These are phyloP conservation scores for Artibeus jamaicensis DNA, from an alignment of 2,797 vertebrate species.

Conservation along the genomic window DNA sequence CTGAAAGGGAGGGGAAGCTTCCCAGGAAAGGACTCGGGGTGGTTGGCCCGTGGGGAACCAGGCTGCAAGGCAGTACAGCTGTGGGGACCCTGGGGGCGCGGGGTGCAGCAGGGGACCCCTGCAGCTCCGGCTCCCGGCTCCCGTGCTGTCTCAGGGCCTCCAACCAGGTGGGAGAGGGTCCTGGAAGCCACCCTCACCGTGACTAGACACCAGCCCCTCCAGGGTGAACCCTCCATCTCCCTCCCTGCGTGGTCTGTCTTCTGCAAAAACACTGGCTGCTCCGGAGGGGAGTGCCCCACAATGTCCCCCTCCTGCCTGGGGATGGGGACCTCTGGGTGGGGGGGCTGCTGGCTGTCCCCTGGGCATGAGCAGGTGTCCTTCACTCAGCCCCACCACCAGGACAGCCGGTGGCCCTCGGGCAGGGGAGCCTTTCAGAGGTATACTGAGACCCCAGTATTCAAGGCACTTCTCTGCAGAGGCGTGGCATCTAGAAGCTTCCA, in stretches of 20 bases:
- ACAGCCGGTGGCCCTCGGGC: background rate
- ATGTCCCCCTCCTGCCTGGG: background rate
- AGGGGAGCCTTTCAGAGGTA: background rate
- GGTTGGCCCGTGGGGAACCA: fast-evolving
- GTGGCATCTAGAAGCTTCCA: background rate
- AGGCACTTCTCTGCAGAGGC: background rate
- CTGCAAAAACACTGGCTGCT: background rate
- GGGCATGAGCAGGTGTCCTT: background rate
- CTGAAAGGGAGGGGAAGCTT: background rate
- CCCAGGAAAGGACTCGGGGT: too few relatives aligned
- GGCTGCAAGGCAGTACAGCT: background rate
- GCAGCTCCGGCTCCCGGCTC: too few relatives aligned
- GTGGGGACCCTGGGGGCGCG: background rate
- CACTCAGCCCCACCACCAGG: background rate
- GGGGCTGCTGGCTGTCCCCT: fast-evolving
- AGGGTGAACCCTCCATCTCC: background rate
- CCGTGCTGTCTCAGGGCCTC: background rate
- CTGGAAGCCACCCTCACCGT: background rate
- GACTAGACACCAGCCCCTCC: background rate
- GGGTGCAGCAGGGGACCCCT: background rate
- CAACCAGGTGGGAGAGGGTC: background rate
- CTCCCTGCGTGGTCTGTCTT: background rate
- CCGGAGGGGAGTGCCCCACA: too few relatives aligned
- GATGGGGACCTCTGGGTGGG: background rate
- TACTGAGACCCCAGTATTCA: background rate